Percentiles rank a stretch among this genome's conserved stretches.
phyloP scores from a whole-genome alignment of 2,888 invertebrate genomes.

The Sphecodes monilicornis region DNA sequence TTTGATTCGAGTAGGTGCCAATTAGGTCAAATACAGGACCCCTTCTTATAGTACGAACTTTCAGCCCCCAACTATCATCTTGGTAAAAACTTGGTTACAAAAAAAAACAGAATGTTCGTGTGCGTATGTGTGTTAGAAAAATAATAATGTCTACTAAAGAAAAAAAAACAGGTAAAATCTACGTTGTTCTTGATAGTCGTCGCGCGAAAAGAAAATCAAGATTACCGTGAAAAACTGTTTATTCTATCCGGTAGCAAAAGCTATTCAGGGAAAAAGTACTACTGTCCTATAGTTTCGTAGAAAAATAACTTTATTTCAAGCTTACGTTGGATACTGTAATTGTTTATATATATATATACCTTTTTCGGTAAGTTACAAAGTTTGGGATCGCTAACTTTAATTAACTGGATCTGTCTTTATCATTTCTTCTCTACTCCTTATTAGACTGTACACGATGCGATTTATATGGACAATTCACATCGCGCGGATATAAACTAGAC shows the following conservation, averaged over 20 bases:
- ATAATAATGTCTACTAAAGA: conserved; percentile 12
- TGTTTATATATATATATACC: conserved; percentile 4
- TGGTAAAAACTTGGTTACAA: conserved; percentile 10
- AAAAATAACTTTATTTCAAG: conserved; percentile 77
- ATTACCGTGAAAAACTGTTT: conserved; percentile 23
- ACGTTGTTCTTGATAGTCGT: conserved; percentile 23
- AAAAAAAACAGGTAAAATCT: conserved; percentile 18
- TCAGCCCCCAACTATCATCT: not conserved
- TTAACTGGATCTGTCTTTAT: conserved; percentile 61
- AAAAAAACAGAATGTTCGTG: conserved; percentile 19
- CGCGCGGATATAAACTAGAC: conserved; percentile 66
- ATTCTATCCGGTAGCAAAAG: conserved; percentile 56
- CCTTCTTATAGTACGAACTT: conserved; percentile 35
- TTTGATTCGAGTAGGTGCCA: conserved; percentile 30
- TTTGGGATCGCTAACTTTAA: conserved; percentile 73
- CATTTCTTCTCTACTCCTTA: conserved; percentile 61
- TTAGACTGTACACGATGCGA: conserved; percentile 69
- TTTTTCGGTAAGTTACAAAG: conserved; percentile 75
- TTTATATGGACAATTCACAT: conserved; percentile 63
- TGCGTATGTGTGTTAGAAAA: not conserved
- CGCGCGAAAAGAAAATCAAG: conserved; percentile 31
- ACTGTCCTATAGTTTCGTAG: conserved; percentile 72
- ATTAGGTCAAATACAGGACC: conserved; percentile 64
- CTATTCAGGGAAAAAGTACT: conserved; percentile 74
- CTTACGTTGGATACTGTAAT: conserved; percentile 52